Percentiles rank a stretch among this genome's conserved stretches.
These are phyloP conservation scores for Apocheima hispidaria DNA, from an alignment of 2,888 invertebrate genomes.

Conservation along the genomic window DNA sequence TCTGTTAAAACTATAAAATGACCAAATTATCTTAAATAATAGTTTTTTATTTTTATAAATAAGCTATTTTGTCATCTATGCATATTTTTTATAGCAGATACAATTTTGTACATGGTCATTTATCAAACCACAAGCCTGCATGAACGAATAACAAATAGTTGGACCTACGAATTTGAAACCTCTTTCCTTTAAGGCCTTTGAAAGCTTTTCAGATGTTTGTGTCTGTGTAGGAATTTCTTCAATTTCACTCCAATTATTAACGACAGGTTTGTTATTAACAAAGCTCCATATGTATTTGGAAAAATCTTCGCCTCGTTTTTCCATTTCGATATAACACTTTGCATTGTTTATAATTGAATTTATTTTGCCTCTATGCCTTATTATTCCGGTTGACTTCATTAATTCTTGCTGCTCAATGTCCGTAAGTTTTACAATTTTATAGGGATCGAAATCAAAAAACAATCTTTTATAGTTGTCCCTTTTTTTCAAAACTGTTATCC, in stretches of 20 bases:
- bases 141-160: conserved; percentile 77
- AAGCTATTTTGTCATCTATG: background rate
- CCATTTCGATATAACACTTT: conserved; percentile 67
- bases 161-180: conserved; percentile 76
- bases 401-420: conserved; percentile 55
- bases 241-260: conserved; percentile 62
- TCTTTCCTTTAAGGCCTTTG: conserved; percentile 67
- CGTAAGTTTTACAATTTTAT: conserved; percentile 57
- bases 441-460: conserved; percentile 69
- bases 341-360: conserved; percentile 73
- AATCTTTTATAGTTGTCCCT: conserved; percentile 64
- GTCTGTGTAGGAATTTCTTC: conserved; percentile 68
- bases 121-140: conserved; percentile 80
- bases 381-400: conserved; percentile 56
- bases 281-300: conserved; percentile 72
- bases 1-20: no score
- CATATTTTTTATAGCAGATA: conserved; percentile 38
- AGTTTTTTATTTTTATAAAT: no score
- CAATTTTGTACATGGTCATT: conserved; percentile 71
- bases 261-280: conserved; percentile 64
- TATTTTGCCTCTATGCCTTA: conserved; percentile 73
- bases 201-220: conserved; percentile 58
- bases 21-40: no score
- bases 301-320: conserved; percentile 65
- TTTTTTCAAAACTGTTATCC: conserved; percentile 77